Evolutionary conservation across 2,797 vertebrate genomes (phyloP).

Genomic region (Falco novaeseelandiae): DNA sequence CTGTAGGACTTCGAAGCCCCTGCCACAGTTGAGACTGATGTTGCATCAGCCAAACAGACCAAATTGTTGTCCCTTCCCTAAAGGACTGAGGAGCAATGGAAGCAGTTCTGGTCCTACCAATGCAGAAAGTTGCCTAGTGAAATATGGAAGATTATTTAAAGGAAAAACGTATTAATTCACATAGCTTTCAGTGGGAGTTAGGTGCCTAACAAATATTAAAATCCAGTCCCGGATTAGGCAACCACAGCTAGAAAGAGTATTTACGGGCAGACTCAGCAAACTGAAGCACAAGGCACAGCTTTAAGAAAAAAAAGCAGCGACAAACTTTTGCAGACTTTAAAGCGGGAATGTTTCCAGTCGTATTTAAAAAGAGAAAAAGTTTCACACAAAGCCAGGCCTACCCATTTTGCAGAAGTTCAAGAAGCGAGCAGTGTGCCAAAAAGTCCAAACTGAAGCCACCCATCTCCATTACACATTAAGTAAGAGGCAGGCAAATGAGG

Average conservation of each 20-base stretch:
- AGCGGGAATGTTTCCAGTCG: neutral
- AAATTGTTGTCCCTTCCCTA: neutral
- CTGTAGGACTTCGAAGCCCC: neutral
- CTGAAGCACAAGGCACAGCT: neutral
- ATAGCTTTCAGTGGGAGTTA: neutral
- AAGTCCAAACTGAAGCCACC: neutral
- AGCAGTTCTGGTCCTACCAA: neutral
- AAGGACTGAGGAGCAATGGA: neutral
- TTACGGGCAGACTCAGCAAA: neutral
- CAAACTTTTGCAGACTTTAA: neutral
- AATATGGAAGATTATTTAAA: neutral
- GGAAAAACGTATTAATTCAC: neutral
- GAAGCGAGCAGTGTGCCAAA: neutral
- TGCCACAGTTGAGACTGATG: rapidly evolving
- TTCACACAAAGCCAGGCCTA: neutral
- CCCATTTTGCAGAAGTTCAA: neutral
- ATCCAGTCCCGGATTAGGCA: neutral
- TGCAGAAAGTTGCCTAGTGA: neutral
- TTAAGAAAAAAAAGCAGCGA: neutral
- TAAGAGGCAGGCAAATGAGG: neutral
- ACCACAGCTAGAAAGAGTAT: neutral
- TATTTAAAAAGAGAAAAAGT: neutral
- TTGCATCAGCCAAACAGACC: neutral
- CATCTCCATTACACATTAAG: neutral
- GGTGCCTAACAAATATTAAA: neutral